A percentile compares a stretch with the other conserved stretches of the same genome.
Conservation (phyloP, 2,797 vertebrate genomes). For the Kryptopterus vitreolus region DNA sequence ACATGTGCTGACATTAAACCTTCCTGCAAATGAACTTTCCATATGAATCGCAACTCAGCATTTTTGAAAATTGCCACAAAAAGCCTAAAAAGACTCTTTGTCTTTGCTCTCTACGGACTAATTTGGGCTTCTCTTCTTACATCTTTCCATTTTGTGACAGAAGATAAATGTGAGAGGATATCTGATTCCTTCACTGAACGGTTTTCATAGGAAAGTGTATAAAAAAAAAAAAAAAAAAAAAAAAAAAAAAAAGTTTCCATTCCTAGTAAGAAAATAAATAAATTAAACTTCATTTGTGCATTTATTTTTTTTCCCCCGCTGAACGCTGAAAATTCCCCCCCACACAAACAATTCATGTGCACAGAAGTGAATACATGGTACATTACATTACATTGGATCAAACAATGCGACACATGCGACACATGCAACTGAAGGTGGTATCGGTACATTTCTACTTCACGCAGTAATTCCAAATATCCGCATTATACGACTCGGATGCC, state of each 20-base stretch:
- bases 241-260: slow-evolving; percentile 56
- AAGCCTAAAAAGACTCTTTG: slow-evolving; percentile 78
- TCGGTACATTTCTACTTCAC: not conserved
- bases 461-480: not conserved
- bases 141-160: slow-evolving; percentile 75
- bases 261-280: slow-evolving; percentile 38
- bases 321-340: slow-evolving; percentile 11
- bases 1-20: slow-evolving; percentile 85
- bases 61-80: slow-evolving; percentile 68
- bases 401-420: slow-evolving; percentile 30
- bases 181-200: slow-evolving; percentile 57
- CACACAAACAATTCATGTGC: slow-evolving; percentile 19
- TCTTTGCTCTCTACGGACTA: slow-evolving; percentile 75
- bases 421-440: not conserved
- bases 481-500: not conserved
- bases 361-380: slow-evolving; percentile 23
- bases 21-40: slow-evolving; percentile 80
- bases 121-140: slow-evolving; percentile 77
- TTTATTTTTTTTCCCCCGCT: not conserved
- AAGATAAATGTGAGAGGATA: slow-evolving; percentile 68
- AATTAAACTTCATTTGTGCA: slow-evolving; percentile 15
- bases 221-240: no score
- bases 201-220: slow-evolving; percentile 55
- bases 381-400: slow-evolving; percentile 31
- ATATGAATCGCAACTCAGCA: slow-evolving; percentile 79